A percentile compares a stretch with the other conserved stretches of the same genome.
These are phyloP conservation scores for Merluccius polli DNA, from an alignment of 2,797 vertebrate species.

Conservation along the genomic window DNA sequence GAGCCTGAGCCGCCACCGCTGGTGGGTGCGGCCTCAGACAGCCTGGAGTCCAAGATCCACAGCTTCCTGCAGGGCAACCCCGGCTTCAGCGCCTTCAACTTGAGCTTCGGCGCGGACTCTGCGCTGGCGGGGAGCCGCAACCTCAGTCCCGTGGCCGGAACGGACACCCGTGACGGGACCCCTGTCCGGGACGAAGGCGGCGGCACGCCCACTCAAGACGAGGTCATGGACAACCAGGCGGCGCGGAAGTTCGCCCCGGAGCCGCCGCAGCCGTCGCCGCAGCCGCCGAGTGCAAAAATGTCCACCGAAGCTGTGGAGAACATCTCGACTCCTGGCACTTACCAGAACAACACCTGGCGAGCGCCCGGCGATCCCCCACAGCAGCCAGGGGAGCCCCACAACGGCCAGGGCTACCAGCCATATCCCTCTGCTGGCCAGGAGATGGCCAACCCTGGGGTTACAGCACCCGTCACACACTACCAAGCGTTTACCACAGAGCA, in stretches of 20 bases:
- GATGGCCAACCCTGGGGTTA: conserved; percentile 23
- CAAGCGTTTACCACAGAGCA: conserved; percentile 71
- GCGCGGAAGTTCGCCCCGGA: conserved; percentile 56
- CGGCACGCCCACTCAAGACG: conserved; percentile 94
- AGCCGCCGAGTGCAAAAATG: conserved; percentile 17
- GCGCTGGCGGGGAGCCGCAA: conserved; percentile 37
- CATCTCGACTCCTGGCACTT: conserved; percentile 60
- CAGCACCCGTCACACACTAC: conserved; percentile 69
- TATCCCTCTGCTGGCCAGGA: conserved; percentile 35
- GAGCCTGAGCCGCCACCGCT: conserved; percentile 35
- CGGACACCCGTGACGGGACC: conserved; percentile 88
- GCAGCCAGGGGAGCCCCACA: conserved; percentile 37
- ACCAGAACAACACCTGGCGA: conserved; percentile 54
- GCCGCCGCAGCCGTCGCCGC: conserved; percentile 15
- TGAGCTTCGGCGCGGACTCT: conserved; percentile 74
- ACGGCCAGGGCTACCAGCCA: conserved; percentile 54
- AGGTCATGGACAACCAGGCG: conserved; percentile 87
- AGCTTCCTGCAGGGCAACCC: conserved; percentile 90
- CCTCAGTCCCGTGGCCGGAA: conserved; percentile 61
- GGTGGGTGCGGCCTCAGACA: conserved; percentile 44
- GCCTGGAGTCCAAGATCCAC: conserved; percentile 94
- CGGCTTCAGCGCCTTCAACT: conserved; percentile 81
- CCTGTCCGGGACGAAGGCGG: conserved; percentile 92
- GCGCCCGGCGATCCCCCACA: conserved; percentile 30
- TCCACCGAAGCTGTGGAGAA: conserved; percentile 8